Percentiles rank a stretch among this genome's conserved stretches.
Conservation (phyloP, 2,113 vertebrate genomes). For the Tapirus terrestris region DNA sequence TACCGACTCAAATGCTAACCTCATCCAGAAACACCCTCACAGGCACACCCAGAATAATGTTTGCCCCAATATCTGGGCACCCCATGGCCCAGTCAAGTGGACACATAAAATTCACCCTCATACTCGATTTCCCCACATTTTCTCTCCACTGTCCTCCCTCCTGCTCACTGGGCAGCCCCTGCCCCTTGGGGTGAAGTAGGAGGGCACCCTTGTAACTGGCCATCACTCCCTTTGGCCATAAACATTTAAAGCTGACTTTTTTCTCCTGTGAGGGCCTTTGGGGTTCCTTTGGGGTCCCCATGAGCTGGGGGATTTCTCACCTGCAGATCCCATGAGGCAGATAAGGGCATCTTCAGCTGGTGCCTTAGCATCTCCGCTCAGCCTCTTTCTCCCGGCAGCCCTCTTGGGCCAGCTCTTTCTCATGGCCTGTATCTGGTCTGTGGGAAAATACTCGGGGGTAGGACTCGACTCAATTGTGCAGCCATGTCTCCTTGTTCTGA, state of each 20-base stretch:
- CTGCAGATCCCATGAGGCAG: background rate
- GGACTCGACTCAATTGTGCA: rapidly evolving
- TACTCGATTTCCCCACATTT: background rate
- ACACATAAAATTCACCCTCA: background rate
- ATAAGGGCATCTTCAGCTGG: background rate
- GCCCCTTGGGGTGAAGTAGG: background rate
- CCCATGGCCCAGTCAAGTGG: background rate
- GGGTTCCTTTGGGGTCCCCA: background rate
- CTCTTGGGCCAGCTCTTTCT: background rate
- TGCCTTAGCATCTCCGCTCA: too few species aligned
- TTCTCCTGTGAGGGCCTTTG: background rate
- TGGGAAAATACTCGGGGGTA: background rate
- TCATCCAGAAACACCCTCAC: background rate
- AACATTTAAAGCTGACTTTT: background rate
- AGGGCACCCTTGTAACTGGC: too few species aligned
- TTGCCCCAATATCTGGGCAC: background rate
- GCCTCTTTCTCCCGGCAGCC: background rate
- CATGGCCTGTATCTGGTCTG: background rate
- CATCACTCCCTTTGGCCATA: background rate
- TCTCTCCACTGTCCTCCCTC: background rate
- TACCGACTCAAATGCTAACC: background rate
- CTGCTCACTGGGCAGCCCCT: rapidly evolving
- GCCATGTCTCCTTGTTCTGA: background rate
- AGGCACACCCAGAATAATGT: background rate
- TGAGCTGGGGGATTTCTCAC: background rate